Conservation (phyloP, 2,888 invertebrate genomes). For the Scaptomyza caliginosa region DNA sequence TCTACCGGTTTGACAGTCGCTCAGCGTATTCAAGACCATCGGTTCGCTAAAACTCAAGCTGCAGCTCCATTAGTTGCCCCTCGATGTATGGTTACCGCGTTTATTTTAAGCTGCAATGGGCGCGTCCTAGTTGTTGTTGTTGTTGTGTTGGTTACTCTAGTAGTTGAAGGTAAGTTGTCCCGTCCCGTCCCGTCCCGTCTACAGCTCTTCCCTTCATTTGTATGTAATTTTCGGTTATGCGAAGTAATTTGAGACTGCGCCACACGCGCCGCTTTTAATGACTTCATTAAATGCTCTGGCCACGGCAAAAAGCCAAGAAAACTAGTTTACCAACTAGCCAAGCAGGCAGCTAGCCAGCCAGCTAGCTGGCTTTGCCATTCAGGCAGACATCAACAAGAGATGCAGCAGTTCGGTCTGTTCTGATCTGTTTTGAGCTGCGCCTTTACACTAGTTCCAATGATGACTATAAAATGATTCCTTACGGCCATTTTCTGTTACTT, state of each 20-base stretch:
- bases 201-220: slow-evolving; percentile 40
- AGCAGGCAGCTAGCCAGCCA: background rate
- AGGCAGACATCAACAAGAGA: slow-evolving; percentile 21
- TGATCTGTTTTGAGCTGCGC: slow-evolving; percentile 20
- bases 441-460: slow-evolving; percentile 69
- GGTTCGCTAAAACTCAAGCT: slow-evolving; percentile 20
- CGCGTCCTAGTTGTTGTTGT: slow-evolving; percentile 41
- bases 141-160: slow-evolving; percentile 13
- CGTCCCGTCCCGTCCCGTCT: background rate
- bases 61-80: slow-evolving; percentile 61
- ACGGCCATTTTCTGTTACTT: slow-evolving; percentile 61
- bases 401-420: slow-evolving; percentile 2
- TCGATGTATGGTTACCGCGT: slow-evolving; percentile 33
- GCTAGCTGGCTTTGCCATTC: background rate
- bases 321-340: slow-evolving; percentile 51
- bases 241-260: slow-evolving; percentile 82
- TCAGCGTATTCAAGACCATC: slow-evolving; percentile 40
- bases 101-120: slow-evolving; percentile 55
- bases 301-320: slow-evolving; percentile 15
- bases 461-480: slow-evolving; percentile 75
- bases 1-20: slow-evolving; percentile 74
- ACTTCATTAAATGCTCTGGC: slow-evolving; percentile 80
- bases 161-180: slow-evolving; percentile 4
- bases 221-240: slow-evolving; percentile 81
- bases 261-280: slow-evolving; percentile 83